phyloP scores from a whole-genome alignment of 2,888 invertebrate species.

The Cephus pulcher region DNA sequence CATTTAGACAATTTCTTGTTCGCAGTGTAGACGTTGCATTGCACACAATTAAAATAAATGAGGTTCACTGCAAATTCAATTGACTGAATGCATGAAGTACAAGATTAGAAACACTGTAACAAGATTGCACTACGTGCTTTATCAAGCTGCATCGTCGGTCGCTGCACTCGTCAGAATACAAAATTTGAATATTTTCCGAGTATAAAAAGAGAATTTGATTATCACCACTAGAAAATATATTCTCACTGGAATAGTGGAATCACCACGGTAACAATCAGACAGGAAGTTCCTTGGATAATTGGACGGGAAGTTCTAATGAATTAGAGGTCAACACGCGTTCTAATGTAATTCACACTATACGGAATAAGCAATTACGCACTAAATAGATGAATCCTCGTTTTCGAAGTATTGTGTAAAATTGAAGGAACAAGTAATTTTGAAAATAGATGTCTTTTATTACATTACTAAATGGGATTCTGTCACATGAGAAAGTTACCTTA shows the following conservation, averaged over 20 bases:
- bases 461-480: too few species aligned
- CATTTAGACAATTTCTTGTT: neutral
- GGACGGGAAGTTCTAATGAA: neutral
- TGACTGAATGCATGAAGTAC: too few species aligned
- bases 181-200: neutral
- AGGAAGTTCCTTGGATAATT: neutral
- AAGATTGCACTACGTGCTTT: neutral
- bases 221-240: neutral
- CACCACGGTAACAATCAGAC: neutral
- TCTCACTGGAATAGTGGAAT: neutral
- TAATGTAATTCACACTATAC: neutral
- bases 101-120: neutral
- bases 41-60: neutral
- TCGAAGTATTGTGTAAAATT: neutral
- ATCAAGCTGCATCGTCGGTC: neutral
- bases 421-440: neutral
- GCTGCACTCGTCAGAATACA: neutral
- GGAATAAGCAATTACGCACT: neutral
- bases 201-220: neutral
- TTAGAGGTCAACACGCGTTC: neutral
- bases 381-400: neutral
- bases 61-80: neutral
- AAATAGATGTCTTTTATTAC: too few species aligned
- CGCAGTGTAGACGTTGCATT: neutral
- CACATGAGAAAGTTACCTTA: too few species aligned